Base-by-base conservation (phyloP, 2,797 vertebrate species). In the Galago senegalensis region DNA sequence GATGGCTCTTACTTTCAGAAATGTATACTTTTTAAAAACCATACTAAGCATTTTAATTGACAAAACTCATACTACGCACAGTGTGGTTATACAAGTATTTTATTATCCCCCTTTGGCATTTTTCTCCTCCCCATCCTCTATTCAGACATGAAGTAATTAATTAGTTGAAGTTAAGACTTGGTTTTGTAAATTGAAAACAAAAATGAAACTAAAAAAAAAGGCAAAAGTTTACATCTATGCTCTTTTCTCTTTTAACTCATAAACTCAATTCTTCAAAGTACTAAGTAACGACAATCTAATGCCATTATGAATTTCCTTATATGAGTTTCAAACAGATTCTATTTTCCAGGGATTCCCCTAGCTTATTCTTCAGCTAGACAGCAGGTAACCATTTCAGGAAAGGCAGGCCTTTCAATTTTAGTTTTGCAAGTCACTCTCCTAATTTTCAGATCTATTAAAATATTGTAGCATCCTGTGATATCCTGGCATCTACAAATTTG, bases 371-470 rank as follows among this genome's bases (percentile, higher is more conserved):
- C 65, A 73, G 46, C 49, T 92, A 81, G 18, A 77, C 14, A 85
- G 53, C 60, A 91, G 43, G 61, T 82, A 87, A 93, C 7, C 40
- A 86, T 95, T 97, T 65, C 69, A 96, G 49, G 80, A 88, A 97
- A 96, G 43, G 69, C 9, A 34, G 23, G 21, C 72, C 70, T 75
- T 95, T 92, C 40, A 34, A 87, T 87, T 95, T 96, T 91, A 96
- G 95, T 40, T 94, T 43, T 87, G 16, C 4, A 91, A 93, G 46
- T 31, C 70, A 89, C 76, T 95, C 27, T 87, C 56, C 49, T 93
- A 87, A 89, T 9, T 96, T 89, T 81, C 53, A 93, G 23, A 95
- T 92, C 40, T 88, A n/a, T 79, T 83, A 82, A 96, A 94, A 73
- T 89, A 89, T 0, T 72, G 60, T 7, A 75, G 4, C 31, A 56